Evolutionary conservation across 2,888 invertebrate genomes (phyloP), one percentile per base, ranked within the genome.

Genomic region (Drosophila lutescens): DNA sequence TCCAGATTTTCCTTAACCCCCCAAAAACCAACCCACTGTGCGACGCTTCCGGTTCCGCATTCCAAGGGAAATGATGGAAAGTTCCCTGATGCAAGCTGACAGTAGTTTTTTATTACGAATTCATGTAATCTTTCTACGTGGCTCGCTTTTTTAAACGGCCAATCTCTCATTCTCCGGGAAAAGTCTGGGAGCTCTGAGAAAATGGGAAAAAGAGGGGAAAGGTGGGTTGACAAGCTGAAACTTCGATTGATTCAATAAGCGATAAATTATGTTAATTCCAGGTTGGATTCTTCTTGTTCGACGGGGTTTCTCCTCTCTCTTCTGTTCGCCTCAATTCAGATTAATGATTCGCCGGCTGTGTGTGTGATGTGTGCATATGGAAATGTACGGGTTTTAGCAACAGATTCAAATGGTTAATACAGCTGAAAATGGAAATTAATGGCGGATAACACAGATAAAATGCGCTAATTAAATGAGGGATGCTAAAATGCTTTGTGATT

Each of bases 61-160:
- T 47, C 40, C 34, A 40, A 61, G 68, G 44, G 51, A 71, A 72
- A 65, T 84, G 85, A 84, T 85, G 89, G 76, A 79, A 88, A 81
- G 70, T 85, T 88, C n/a, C 60, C 54, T 87, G 79, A 90, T 89
- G 76, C 68, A 74, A 90, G 83, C 80, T 87, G 90, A 90, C 91
- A 89, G 80, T 89, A 58, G 68, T 66, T 65, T 82, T 82, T 89
- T 80, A 90, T 90, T 86, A 86, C 70, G 81, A 86, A 87, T 87
- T 86, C 86, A 90, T 89, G 78, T 72, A 79, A 76, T 87, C 75
- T 78, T 59, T 55, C 50, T 69, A 74, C 74, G 74, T 75, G 74
- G 76, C 20, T 75, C 57, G 69, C 40, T 75, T 74, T 74, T 75
- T 57, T 53, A 69, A 74, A 69, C 57, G 49, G 55, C 69, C 53